Percentiles rank a stretch among this genome's conserved stretches.
phyloP scores from a whole-genome alignment of 2,113 vertebrate genomes.

The Zapus hudsonius region DNA sequence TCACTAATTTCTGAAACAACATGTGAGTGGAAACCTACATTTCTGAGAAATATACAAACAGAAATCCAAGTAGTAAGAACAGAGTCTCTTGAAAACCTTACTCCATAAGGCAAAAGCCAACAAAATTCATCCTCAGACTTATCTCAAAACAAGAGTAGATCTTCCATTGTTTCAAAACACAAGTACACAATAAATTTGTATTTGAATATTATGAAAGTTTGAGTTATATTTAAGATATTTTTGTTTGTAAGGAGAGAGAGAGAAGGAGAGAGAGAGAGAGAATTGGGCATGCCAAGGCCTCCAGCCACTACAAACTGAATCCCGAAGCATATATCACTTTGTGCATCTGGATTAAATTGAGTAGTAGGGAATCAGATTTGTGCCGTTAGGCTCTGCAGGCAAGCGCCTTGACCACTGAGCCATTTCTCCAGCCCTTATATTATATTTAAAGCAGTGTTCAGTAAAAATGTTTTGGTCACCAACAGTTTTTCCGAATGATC shows the following conservation, averaged over 20 bases:
- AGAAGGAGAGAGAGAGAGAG: too few species aligned
- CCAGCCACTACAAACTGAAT: too few species aligned
- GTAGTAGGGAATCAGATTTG: too few species aligned
- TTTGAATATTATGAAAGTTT: background rate
- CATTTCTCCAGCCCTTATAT: too few species aligned
- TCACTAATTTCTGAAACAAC: background rate
- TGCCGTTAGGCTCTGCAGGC: too few species aligned
- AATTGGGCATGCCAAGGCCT: too few species aligned
- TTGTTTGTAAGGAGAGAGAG: too few species aligned
- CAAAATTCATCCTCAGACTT: background rate
- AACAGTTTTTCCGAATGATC: background rate
- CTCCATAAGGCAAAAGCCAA: background rate
- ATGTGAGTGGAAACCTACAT: background rate
- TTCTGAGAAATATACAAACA: conserved; percentile 44
- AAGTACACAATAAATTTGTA: background rate
- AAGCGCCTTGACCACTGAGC: too few species aligned
- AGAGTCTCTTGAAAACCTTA: background rate
- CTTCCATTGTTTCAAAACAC: too few species aligned
- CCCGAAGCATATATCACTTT: too few species aligned
- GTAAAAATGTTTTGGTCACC: background rate
- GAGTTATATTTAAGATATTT: conserved; percentile 14
- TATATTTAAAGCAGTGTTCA: background rate
- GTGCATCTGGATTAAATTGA: too few species aligned
- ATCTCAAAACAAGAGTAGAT: too few species aligned
- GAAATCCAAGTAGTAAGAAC: background rate